Base-by-base conservation (phyloP, 2,888 invertebrate genomes). In the Encarsia formosa region DNA sequence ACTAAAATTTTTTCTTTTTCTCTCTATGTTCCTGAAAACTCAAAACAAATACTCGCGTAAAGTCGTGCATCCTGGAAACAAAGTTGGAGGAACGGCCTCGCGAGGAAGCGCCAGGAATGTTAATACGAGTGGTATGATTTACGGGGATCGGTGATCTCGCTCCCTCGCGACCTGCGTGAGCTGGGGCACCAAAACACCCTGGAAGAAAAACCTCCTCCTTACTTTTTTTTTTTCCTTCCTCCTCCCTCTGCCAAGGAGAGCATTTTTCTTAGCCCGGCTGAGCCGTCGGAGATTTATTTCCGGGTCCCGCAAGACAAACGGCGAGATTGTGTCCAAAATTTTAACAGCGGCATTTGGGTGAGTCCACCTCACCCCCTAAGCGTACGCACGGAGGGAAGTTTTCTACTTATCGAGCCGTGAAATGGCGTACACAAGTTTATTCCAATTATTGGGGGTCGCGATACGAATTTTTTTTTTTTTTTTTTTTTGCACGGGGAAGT, bases 241-340 rank as follows among this genome's bases (percentile, higher is more conserved):
- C n/a, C n/a, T n/a, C n/a, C n/a, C n/a, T n/a, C n/a, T n/a, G n/a
- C n/a, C n/a, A n/a, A 69, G 75, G 75, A 73, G 63, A 68, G 70
- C 70, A 68, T 79, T 79, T 79, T 79, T 79, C 79, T 79, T 79
- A 78, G 78, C 77, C 77, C 77, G 70, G 69, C 72, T 73, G 73
- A 73, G 73, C 73, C 72, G 69, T 65, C 61, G 61, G 65, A 73
- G 83, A 84, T 84, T 84, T 84, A 84, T 83, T 81, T 78, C 79
- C 81, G 79, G 81, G 82, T 81, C 82, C 79, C 77, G 78, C 79
- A 83, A 84, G 84, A 84, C 84, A 84, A 84, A 84, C 83, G 83
- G 84, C 79, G 77, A 83, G 84, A 83, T 84, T 84, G 84, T 83
- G 84, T 84, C 83, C 82, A 84, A 84, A 84, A 84, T 84, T 84